Conservation (phyloP, 2,113 vertebrate genomes). For the Rana temporaria region DNA sequence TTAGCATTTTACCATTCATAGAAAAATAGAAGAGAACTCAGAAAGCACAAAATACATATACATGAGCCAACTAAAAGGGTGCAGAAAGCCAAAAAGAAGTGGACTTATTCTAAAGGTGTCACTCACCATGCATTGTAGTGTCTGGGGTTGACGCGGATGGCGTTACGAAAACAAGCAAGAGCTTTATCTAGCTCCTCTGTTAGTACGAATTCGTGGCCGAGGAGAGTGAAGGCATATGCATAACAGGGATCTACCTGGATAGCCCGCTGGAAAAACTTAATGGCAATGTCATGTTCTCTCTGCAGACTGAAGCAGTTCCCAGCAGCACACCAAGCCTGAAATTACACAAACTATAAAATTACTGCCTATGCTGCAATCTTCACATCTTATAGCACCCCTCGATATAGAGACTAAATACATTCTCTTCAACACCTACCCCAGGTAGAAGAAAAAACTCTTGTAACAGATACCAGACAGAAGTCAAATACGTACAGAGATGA, state of each 20-base stretch:
- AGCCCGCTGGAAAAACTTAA: slow-evolving; percentile 98
- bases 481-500: neutral
- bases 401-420: too few species aligned
- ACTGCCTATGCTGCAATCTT: neutral
- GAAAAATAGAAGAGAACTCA: too few species aligned
- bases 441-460: too few species aligned
- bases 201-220: slow-evolving; percentile 95
- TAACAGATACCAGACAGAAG: too few species aligned
- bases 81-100: too few species aligned
- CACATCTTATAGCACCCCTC: too few species aligned
- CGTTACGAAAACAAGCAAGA: slow-evolving; percentile 93
- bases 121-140: slow-evolving; percentile 95
- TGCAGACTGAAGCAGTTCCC: slow-evolving; percentile 99
- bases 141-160: slow-evolving; percentile 92
- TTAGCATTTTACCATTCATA: too few species aligned
- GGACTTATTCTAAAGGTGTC: neutral
- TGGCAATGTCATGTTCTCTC: slow-evolving; percentile 96
- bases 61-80: too few species aligned
- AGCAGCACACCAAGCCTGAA: slow-evolving; percentile 95
- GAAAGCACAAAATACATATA: too few species aligned
- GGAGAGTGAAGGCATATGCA: slow-evolving; percentile 93
- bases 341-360: slow-evolving; percentile 39
- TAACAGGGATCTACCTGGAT: slow-evolving; percentile 98
- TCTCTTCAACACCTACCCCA: too few species aligned
- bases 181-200: slow-evolving; percentile 97